Evolutionary conservation across 2,113 vertebrate species (phyloP), one percentile per base, ranked within the genome.

Genomic region (Sturnus vulgaris): DNA sequence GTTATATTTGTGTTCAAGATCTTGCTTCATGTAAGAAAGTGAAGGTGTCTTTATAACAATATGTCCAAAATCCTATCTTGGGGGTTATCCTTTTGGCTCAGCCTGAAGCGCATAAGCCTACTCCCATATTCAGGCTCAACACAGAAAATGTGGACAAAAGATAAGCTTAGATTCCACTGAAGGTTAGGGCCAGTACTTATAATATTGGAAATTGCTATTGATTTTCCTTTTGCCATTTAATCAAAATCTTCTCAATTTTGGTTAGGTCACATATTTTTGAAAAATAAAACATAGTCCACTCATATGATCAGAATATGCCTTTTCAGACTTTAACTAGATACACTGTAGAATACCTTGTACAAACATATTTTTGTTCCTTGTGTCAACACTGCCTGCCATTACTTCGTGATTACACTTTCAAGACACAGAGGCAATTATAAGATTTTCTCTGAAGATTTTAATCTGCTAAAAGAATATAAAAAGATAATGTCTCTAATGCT

Each of bases 351-450:
- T 76, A 80, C 5, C 18, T 92, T 92, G n/a, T 77, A 65, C 37
- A 91, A 86, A 79, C 4, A 22, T 80, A 49, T 61, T 92, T 94
- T 95, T 92, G 46, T 65, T 94, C 71, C 44, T 71, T 91, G 35
- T 61, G 71, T 83, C 68, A 90, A 66, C 55, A 50, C 33, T 61
- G n/a, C 49, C 59, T 85, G 53, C 7, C 18, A 46, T 46, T 88
- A 46, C 53, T 57, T 91, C 4, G 3, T 61, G 66, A 92, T 92
- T 80, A 69, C 28, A 69, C 25, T 83, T 94, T 83, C 79, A 76
- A 88, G 71, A 66, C 79, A 86, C 63, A 80, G 42, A 90, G 46
- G 66, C 33, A 96, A 88, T 90, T 92, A 81, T 63, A 86, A 75
- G 10, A 59, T 11, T 83, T 88, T 92, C 42, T 88, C 71, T 81